Base-by-base conservation (phyloP, 2,797 vertebrate species). In the Florisuga fusca region DNA sequence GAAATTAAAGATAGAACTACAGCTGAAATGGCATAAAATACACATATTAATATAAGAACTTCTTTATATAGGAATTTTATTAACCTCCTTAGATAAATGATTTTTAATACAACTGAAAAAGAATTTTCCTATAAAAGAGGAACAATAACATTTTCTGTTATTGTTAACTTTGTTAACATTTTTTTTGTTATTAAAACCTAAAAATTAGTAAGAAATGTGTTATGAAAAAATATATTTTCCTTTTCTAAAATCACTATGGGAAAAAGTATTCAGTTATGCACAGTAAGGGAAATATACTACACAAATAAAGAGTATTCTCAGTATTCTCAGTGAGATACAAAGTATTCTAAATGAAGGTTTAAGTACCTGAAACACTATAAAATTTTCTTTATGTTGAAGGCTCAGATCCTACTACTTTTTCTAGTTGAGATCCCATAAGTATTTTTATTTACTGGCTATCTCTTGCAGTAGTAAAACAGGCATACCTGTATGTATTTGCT, bases 1-100 rank as follows among this genome's bases (percentile, higher is more conserved):
- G 36, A 94, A 96, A 96, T 96, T 95, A 97, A 97, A 97, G 78
- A 71, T 59, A 93, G 83, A 95, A 71, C 69, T 68, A 93, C 80
- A 92, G 79, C 95, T 93, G 76, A 81, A 96, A 81, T 92, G 48
- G 36, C 48, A 85, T 93, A 94, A 96, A 96, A 96, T 87, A 57
- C 63, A 94, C 48, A 69, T 89, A 97, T 95, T 96, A 97, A 97
- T 95, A 79, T 38, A 72, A 84, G 63, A 73, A 84, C 4, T 83
- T 57, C 75, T 92, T 96, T 76, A 90, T 91, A 95, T 93, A 67
- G 62, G 75, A 81, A 75, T 91, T 93, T 95, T 95, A 90, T 95
- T 89, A 94, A 94, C 83, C 31, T 87, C 89, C 77, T 84, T 75
- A 91, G 77, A 94, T 94, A 38, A 95, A 63, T 82, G 72, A 83